phyloP scores from a whole-genome alignment of 64 coral and sea anemone species.

The Catalaphyllia jardinei region DNA sequence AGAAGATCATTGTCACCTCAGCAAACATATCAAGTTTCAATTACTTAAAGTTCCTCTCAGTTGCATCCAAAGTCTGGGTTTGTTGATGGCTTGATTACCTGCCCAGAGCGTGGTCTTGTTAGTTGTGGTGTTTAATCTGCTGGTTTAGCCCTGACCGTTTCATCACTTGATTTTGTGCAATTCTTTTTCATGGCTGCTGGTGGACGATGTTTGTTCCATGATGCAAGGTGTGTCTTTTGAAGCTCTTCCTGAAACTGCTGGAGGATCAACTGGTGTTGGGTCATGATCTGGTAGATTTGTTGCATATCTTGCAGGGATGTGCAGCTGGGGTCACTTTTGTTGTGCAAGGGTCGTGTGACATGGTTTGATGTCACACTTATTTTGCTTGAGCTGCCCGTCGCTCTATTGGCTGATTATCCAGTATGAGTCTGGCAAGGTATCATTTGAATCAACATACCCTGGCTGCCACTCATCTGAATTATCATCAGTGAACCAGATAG shows the following conservation, averaged over 20 bases:
- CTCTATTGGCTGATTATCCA: conserved; percentile 45
- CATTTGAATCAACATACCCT: neutral
- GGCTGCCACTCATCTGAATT: conserved; percentile 48
- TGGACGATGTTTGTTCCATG: neutral
- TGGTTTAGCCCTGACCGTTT: neutral
- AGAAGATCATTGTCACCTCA: too few species aligned
- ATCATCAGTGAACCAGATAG: conserved; percentile 55
- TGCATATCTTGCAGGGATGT: conserved; percentile 12
- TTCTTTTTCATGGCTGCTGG: neutral
- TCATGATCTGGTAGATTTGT: neutral
- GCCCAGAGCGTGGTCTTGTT: conserved; percentile 33
- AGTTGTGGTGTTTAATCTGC: conserved; percentile 16
- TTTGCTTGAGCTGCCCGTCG: conserved; percentile 45
- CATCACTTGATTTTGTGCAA: neutral
- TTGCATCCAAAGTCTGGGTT: conserved; percentile 44
- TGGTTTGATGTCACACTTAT: conserved; percentile 54
- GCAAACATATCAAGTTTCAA: too few species aligned
- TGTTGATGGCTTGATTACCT: too few species aligned
- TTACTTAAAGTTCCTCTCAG: too few species aligned
- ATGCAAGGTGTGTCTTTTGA: neutral
- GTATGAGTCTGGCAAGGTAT: neutral
- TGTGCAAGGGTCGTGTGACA: conserved; percentile 11
- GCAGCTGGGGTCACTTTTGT: too few species aligned
- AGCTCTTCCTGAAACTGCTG: neutral
- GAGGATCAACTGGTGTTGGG: neutral